Base-by-base conservation (phyloP, 2,113 vertebrate species). In the Eptatretus burgeri region DNA sequence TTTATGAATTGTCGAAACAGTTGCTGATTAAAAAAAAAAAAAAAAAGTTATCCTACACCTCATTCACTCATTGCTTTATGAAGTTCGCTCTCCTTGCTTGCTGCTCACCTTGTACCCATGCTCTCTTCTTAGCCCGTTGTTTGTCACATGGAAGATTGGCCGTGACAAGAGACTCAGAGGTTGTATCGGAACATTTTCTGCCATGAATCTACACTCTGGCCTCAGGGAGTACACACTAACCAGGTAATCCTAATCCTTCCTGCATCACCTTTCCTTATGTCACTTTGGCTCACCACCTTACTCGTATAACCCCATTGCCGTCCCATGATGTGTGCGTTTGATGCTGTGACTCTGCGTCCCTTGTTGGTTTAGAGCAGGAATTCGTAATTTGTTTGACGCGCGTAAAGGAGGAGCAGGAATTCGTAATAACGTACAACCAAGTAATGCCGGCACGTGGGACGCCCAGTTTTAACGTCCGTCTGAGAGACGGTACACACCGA, bases 171-270 rank as follows among this genome's bases (percentile, higher is more conserved):
- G 91, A 79, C 82, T 98, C 76, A 81, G 91, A 77, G 91, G 91
- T 80, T 98, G 91, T 83, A 98, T 98, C 87, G 89, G 89, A 87
- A 98, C 91, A 78, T 98, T 95, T 91, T 98, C 91, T 69, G 91
- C 89, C 84, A 98, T 98, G 91, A 95, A 93, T 80, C 85, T 98
- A 81, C 91, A 98, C 79, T 98, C 91, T 86, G 89, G 91, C 88
- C 91, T 98, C 91, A 95, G 91, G 89, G 89, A 98, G 82, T 98
- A 98, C 87, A 98, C 91, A 75, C 89, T 98, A 83, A 98, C 91
- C 82, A 98, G 91, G 91, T 98, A 78, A 82, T 75, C 74, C 65
- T n/a, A 10, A 20, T 60, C 56, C 20, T 60, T 10, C 56, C 56
- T 60, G 9, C n/a, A 13, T 20, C 56, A 60, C 20, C 56, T 41